A percentile compares a stretch with the other conserved stretches of the same genome.
These are phyloP conservation scores for Thaleichthys pacificus DNA, from an alignment of 2,797 vertebrate genomes.

Conservation along the genomic window DNA sequence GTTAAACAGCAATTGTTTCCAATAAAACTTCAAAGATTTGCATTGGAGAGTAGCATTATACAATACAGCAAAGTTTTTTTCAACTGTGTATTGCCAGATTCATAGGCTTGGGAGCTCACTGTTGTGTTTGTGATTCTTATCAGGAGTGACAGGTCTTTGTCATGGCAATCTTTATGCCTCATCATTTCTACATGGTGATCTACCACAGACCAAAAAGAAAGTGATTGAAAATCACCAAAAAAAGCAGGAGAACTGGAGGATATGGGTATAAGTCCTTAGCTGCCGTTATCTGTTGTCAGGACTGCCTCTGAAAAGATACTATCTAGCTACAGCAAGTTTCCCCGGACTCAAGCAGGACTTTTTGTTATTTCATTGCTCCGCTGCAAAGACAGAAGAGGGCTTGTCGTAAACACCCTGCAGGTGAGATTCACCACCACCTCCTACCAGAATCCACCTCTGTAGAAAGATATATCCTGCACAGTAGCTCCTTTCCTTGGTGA, in stretches of 20 bases:
- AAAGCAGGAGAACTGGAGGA: conserved; percentile 39
- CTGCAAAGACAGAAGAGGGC: conserved; percentile 68
- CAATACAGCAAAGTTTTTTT: conserved; percentile 18
- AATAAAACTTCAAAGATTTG: not conserved
- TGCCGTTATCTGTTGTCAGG: conserved; percentile 5
- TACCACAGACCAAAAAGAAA: conserved; percentile 48
- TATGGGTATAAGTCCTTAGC: conserved; percentile 41
- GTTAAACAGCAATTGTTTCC: not conserved
- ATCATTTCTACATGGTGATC: conserved; percentile 61
- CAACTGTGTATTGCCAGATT: conserved; percentile 27
- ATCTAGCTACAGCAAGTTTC: conserved; percentile 71
- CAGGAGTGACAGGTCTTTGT: conserved; percentile 63
- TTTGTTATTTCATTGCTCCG: conserved; percentile 72
- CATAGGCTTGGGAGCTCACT: conserved; percentile 44
- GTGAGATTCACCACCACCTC: conserved; percentile 69
- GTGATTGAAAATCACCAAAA: conserved; percentile 37
- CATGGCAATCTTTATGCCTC: conserved; percentile 64
- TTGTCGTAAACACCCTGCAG: conserved; percentile 77
- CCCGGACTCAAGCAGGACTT: conserved; percentile 53
- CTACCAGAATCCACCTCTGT: conserved; percentile 72
- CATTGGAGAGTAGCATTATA: not conserved
- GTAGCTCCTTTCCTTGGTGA: conserved; percentile 66
- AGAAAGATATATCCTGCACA: conserved; percentile 57
- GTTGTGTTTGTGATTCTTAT: conserved; percentile 67
- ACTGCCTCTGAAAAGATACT: conserved; percentile 40